A percentile compares a stretch with the other conserved stretches of the same genome.
Evolutionary conservation across 2,888 invertebrate genomes (phyloP).

Genomic region (Caenorhabditis sp.): DNA sequence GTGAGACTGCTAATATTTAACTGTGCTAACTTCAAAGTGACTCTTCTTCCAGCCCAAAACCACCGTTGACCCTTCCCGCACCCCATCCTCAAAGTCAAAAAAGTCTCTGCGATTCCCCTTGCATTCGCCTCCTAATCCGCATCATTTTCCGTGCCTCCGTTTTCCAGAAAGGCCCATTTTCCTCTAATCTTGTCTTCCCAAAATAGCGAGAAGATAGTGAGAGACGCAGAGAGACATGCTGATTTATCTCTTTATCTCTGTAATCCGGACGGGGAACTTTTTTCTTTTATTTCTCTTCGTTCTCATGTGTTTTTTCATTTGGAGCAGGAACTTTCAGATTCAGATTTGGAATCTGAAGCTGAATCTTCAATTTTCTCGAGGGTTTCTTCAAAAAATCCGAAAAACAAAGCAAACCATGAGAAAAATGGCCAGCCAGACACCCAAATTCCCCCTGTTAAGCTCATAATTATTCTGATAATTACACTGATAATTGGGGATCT

Average conservation of each 20-base stretch:
- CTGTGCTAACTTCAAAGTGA: no score
- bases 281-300: no score
- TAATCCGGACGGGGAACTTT: no score
- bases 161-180: slow-evolving; percentile 6
- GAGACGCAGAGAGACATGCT: slow-evolving; percentile 14
- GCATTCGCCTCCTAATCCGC: slow-evolving; percentile 13
- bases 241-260: slow-evolving; percentile 38
- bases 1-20: no score
- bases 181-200: slow-evolving; percentile 2
- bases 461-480: not conserved
- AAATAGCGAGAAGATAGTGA: slow-evolving; percentile 14
- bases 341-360: no score
- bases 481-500: no score
- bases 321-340: not conserved
- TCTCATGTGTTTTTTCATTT: no score
- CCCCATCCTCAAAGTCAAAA: not conserved
- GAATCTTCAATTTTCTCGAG: no score
- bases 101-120: slow-evolving; percentile 2
- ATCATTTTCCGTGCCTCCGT: slow-evolving; percentile 47
- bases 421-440: not conserved
- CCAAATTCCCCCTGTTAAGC: not conserved
- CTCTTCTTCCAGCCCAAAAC: no score
- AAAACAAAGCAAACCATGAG: not conserved
- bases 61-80: no score
- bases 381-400: not conserved